Percentiles rank a stretch among this genome's conserved stretches.
These are phyloP conservation scores for Holothuria scabra DNA, from an alignment of 53 echinoderm and acorn worm genomes.

Conservation along the genomic window DNA sequence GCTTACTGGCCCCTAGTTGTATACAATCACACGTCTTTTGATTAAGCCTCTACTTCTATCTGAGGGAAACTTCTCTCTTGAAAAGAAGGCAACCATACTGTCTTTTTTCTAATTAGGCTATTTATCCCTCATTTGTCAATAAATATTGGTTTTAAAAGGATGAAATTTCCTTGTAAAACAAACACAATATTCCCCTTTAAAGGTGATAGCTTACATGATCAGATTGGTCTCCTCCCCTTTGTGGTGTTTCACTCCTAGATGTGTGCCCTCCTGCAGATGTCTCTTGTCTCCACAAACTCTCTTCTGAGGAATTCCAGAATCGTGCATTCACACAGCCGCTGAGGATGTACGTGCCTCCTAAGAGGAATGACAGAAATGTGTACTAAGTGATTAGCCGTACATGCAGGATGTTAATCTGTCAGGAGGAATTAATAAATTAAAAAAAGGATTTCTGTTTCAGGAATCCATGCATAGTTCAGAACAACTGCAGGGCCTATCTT, in stretches of 20 bases:
- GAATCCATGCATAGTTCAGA: neutral
- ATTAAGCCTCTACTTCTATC: no score
- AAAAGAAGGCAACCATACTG: no score
- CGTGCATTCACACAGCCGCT: conserved; percentile 70
- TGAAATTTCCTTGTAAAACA: no score
- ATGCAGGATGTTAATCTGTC: neutral
- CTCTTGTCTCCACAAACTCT: conserved; percentile 41
- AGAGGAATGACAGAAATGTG: conserved; percentile 41
- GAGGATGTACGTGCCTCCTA: conserved; percentile 72
- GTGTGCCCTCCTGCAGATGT: neutral
- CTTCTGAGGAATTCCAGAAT: conserved; percentile 67
- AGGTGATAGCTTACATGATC: conserved; percentile 17
- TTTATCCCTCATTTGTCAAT: neutral
- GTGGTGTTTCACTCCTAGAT: neutral
- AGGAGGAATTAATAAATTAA: conserved; percentile 26
- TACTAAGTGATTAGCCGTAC: no score
- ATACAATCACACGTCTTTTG: neutral
- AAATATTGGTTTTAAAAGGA: no score
- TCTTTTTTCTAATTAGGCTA: no score
- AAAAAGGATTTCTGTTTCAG: neutral
- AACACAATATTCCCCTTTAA: no score
- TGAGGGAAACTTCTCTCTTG: no score
- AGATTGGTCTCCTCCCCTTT: neutral
- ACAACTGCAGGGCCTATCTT: no score
- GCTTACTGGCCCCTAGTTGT: neutral